These are phyloP conservation scores for Misgurnus mizolepis DNA, from an alignment of 2,113 vertebrate species.

Conservation along the genomic window DNA sequence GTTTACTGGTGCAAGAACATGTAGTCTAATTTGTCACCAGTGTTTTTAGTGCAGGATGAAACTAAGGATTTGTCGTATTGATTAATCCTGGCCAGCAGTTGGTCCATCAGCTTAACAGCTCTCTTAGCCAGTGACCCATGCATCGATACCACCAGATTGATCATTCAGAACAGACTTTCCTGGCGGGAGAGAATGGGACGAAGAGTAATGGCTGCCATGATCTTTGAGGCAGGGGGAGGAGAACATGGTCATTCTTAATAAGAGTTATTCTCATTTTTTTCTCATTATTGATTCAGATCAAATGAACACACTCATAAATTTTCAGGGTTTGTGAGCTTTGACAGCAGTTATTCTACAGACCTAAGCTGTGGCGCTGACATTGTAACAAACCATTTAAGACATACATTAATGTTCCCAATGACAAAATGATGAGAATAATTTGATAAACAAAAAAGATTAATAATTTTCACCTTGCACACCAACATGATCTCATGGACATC, in stretches of 20 bases:
- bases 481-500: no score
- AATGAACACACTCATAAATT: conserved; percentile 57
- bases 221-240: conserved; percentile 40
- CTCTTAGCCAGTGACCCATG: conserved; percentile 50
- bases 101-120: conserved; percentile 49
- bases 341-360: conserved; percentile 41
- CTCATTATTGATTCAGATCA: conserved; percentile 55
- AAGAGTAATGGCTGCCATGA: conserved; percentile 61
- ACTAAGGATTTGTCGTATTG: conserved; percentile 42
- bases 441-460: no score
- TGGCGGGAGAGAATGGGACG: conserved; percentile 40
- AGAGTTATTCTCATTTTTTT: conserved; percentile 54
- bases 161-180: conserved; percentile 47
- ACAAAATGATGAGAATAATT: no score
- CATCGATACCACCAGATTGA: conserved; percentile 57
- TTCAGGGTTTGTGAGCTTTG: conserved; percentile 46
- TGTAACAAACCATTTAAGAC: conserved; percentile 16
- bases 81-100: conserved; percentile 56
- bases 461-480: no score
- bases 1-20: conserved; percentile 15
- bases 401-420: no score
- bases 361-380: conserved; percentile 29
- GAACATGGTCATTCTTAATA: conserved; percentile 45
- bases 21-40: conserved; percentile 8
- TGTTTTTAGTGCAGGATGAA: conserved; percentile 28